Base-by-base conservation (phyloP, 1,140 invertebrate genomes). In the Zaprionus nigranus region DNA sequence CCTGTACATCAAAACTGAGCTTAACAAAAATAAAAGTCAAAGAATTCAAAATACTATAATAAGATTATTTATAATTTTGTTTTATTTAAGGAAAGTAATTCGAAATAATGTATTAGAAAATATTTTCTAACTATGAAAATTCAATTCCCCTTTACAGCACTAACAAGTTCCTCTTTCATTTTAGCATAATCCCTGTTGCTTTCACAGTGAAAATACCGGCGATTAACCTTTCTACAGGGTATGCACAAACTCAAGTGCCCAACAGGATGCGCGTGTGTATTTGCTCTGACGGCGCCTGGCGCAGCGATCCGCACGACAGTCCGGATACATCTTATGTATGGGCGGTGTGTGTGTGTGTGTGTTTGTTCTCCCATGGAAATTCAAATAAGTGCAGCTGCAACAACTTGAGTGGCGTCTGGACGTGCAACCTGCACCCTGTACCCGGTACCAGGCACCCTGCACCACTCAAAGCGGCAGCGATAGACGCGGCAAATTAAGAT, bases 401-500 rank as follows among this genome's bases (percentile, higher is more conserved):
- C 74, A 67, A 70, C 54, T 78, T 74, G 63, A 80, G 70, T 82
- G 78, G 80, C 80, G 71, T 78, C 75, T 70, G 20, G 51, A 54
- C 30, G 15, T 51, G 36, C 36, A 2, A 30, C 38, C 13, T 43
- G 62, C 62, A 17, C 12, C 17, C 28, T 58, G 30, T 17, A 49
- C 51, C 9, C 9, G 3, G 30, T 34, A 34, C 9, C 30, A 34
- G 30, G 30, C 30, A 34, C 30, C 20, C 22, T 57, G 62, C 49
- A 54, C 28, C 57, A 36, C 62, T 86, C 68, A 74, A 49, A 78
- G 76, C 79, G 79, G 24, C 43, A 40, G 40, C 76, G 82, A 82
- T 90, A 90, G 81, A 82, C 53, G 75, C 75, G 76, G 79, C 69
- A 90, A 90, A 90, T 90, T 90, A 90, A 90, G 85, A 90, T 90